Evolutionary conservation across 2,113 vertebrate species (phyloP).

Genomic region (Ellobius talpinus): DNA sequence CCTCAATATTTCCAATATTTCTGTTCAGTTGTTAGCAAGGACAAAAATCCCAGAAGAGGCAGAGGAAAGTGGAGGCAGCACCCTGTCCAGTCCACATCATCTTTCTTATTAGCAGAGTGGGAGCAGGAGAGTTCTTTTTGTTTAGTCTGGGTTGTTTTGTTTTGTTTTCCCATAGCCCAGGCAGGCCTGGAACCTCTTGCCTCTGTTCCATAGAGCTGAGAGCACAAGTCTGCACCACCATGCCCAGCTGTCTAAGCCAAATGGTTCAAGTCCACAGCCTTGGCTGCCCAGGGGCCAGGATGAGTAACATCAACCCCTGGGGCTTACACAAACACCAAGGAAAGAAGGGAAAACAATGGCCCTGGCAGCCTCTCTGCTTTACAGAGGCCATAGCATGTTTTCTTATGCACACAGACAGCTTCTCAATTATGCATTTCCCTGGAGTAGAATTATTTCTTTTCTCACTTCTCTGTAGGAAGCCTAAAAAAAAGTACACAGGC

Average conservation of each 20-base stretch:
- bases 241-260: not conserved
- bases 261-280: not conserved
- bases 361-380: conserved; percentile 43
- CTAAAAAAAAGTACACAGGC: conserved; percentile 39
- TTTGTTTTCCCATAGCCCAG: not conserved
- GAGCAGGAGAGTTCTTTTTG: not conserved
- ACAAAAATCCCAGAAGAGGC: not conserved
- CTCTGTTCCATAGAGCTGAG: not conserved
- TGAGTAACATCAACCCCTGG: not conserved
- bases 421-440: conserved; percentile 76
- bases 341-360: conserved; percentile 40
- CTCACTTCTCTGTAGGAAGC: conserved; percentile 31
- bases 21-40: not conserved
- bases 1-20: not conserved
- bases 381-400: conserved; percentile 67
- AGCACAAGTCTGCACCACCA: not conserved
- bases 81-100: not conserved
- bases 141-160: not conserved
- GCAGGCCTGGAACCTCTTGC: not conserved
- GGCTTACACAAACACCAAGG: conserved; percentile 61
- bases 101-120: not conserved
- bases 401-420: conserved; percentile 68
- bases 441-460: conserved; percentile 66
- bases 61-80: not conserved
- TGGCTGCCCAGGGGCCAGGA: not conserved